phyloP scores from a whole-genome alignment of 2,797 vertebrate species.

The Allobates femoralis region DNA sequence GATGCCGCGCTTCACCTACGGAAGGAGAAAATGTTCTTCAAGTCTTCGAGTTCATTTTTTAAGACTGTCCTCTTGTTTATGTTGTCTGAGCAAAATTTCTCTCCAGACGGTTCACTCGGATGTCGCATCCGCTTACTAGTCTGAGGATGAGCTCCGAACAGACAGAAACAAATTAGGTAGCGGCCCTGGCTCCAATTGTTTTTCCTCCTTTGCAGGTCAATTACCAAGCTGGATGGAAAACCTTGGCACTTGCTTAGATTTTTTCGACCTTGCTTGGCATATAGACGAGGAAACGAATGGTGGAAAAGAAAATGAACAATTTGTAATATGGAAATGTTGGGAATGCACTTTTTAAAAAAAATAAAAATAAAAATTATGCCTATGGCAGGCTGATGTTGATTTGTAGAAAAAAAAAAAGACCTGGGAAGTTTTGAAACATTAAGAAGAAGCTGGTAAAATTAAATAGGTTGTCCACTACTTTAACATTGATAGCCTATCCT shows the following conservation, averaged over 20 bases:
- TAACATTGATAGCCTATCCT: too few relatives aligned
- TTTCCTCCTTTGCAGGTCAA: conserved; percentile 1
- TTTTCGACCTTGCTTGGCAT: background rate
- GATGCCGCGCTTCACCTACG: background rate
- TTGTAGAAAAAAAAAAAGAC: too few relatives aligned
- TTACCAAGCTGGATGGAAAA: background rate
- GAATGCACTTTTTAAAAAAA: too few relatives aligned
- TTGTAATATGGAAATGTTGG: background rate
- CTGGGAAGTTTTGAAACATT: too few relatives aligned
- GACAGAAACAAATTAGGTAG: background rate
- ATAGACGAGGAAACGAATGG: background rate
- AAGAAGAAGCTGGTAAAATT: too few relatives aligned
- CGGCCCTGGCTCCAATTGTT: conserved; percentile 18
- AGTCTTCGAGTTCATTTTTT: background rate
- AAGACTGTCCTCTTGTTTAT: conserved; percentile 10
- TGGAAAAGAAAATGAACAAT: background rate
- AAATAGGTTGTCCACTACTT: too few relatives aligned
- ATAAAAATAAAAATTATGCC: too few relatives aligned
- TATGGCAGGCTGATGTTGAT: too few relatives aligned
- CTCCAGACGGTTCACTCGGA: background rate
- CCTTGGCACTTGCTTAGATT: background rate
- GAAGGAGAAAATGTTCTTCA: background rate
- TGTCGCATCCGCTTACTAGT: background rate
- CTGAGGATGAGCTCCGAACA: background rate
- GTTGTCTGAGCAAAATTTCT: conserved; percentile 5